Base-by-base conservation (phyloP, 2,888 invertebrate genomes). In the Plebejus anna region DNA sequence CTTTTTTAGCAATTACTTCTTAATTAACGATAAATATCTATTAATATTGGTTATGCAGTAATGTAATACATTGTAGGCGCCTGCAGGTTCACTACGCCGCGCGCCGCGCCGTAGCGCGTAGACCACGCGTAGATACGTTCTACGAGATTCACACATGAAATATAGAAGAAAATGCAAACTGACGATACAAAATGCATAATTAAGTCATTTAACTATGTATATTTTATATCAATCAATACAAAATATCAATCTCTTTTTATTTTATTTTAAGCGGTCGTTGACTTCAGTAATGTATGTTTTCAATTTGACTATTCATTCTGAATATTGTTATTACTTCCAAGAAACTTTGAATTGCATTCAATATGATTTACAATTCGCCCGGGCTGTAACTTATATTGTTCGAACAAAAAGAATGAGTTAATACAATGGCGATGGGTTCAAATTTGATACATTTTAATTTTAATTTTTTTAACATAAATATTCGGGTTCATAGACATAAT, bases 301-400 rank as follows among this genome's bases (percentile, higher is more conserved):
- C 28, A 28, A 61, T 61, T 61, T 61, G 28, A 61, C 28, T 61
- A 28, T 61, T 61, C 9, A 28, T 61, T 61, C 11, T 28, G 3
- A 28, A 61, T 11, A 28, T 61, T 61, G 61, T 28, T 61, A 28
- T 61, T 61, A 28, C 71, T 71, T 70, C 71, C 9, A 42, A 71
- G n/a, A 71, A n/a, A 22, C 42, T 71, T 38, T 2, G 7, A 70
- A 38, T 70, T 38, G 70, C 70, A 70, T 71, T 42, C 28, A 61
- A 61, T 61, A 28, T 61, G 22, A 61, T 28, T 61, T 28, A 4
- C 9, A 61, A 28, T 28, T 28, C 11, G 3, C 28, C 4, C 28
- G 11, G 9, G 61, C 28, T 28, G 61, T 61, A 55, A 4, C 47
- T 16, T 55, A 61, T 61, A 61, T 61, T 61, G 1, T 4, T 28